A percentile compares a stretch with the other conserved stretches of the same genome.
phyloP scores from a whole-genome alignment of 2,888 invertebrate genomes.

The Resseliella maxima region DNA sequence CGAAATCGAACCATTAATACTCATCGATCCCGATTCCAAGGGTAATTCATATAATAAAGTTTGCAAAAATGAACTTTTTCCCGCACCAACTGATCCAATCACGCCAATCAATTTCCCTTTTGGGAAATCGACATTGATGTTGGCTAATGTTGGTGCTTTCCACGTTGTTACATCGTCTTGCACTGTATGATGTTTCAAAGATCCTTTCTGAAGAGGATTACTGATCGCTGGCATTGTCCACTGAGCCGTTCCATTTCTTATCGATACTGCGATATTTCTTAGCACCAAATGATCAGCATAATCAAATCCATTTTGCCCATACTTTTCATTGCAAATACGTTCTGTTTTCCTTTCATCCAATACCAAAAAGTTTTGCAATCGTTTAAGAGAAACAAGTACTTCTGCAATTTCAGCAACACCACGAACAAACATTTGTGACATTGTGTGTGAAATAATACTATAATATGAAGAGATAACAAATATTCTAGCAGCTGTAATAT shows the following conservation, averaged over 20 bases:
- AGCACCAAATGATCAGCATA: too few relatives aligned
- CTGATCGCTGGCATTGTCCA: constrained; percentile 64
- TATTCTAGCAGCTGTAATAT: constrained; percentile 78
- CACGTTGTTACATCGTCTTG: background rate
- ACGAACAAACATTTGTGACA: constrained; percentile 72
- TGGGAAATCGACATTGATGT: constrained; percentile 70
- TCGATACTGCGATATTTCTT: constrained; percentile 58
- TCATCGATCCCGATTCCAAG: constrained; percentile 69
- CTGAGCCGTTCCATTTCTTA: constrained; percentile 66
- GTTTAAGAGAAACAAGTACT: constrained; percentile 78
- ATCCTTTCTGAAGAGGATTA: background rate
- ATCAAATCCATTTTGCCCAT: background rate
- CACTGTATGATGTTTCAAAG: background rate
- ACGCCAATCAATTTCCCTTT: constrained; percentile 75
- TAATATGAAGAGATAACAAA: constrained; percentile 72
- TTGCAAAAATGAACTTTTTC: constrained; percentile 78
- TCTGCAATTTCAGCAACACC: constrained; percentile 85
- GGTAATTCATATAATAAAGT: constrained; percentile 80
- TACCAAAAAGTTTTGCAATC: constrained; percentile 70
- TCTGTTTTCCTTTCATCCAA: constrained; percentile 64
- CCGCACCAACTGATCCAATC: constrained; percentile 81
- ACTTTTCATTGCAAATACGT: constrained; percentile 53
- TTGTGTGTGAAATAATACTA: constrained; percentile 70
- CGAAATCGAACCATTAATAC: constrained; percentile 74
- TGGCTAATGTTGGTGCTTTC: constrained; percentile 65